phyloP scores from a whole-genome alignment of 2,113 vertebrate species.

The Engystomops pustulosus region DNA sequence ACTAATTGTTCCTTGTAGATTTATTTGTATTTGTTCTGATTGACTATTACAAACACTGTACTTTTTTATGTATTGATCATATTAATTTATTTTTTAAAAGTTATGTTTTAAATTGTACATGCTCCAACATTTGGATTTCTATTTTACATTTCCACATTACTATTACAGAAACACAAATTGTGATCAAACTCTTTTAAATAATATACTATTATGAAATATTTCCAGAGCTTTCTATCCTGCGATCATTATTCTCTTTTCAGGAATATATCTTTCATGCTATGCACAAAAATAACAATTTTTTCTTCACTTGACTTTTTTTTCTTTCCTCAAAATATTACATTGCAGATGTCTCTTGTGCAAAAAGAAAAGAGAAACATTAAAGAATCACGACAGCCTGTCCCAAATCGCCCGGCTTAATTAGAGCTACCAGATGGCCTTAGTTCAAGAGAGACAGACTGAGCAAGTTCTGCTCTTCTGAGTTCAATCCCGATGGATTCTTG shows the following conservation, averaged over 20 bases:
- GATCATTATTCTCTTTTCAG: neutral
- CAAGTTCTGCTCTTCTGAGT: slow-evolving; percentile 57
- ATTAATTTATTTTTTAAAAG: too few species aligned
- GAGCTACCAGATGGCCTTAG: slow-evolving; percentile 54
- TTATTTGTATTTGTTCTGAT: too few species aligned
- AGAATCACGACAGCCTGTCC: slow-evolving; percentile 58
- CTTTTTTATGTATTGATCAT: too few species aligned
- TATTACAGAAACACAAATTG: too few species aligned
- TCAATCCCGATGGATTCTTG: slow-evolving; percentile 44
- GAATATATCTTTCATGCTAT: neutral
- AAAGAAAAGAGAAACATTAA: slow-evolving; percentile 57
- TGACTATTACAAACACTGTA: too few species aligned
- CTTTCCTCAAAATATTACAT: slow-evolving; percentile 37
- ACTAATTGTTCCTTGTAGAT: too few species aligned
- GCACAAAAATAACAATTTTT: neutral
- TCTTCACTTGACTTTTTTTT: neutral
- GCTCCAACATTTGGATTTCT: too few species aligned
- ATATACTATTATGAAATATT: neutral
- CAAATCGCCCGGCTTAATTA: slow-evolving; percentile 57
- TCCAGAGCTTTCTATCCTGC: neutral
- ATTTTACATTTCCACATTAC: too few species aligned
- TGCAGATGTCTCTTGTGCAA: slow-evolving; percentile 52
- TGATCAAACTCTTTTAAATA: too few species aligned
- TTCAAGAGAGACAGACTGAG: slow-evolving; percentile 58
- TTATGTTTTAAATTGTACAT: too few species aligned